Evolutionary conservation across 1,140 invertebrate genomes (phyloP).

Genomic region (Zaprionus ornatus): DNA sequence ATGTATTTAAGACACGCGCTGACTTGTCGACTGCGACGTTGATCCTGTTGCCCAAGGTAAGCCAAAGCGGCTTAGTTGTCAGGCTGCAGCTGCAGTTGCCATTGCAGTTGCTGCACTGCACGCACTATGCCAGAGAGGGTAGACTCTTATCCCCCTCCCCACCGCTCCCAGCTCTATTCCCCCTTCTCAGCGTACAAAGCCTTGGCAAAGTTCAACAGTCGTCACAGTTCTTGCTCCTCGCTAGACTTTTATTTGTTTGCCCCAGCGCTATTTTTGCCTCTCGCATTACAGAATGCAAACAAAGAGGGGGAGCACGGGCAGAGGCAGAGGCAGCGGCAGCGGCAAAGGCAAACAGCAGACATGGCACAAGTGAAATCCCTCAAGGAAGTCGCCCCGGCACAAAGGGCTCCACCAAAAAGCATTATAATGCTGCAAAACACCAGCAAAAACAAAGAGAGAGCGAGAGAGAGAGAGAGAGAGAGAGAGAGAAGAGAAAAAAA

Average conservation of each 20-base stretch:
- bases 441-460: background rate
- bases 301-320: conserved; percentile 24
- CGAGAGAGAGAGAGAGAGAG: too few relatives aligned
- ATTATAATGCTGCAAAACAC: conserved; percentile 35
- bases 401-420: conserved; percentile 43
- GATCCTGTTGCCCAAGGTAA: conserved; percentile 68
- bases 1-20: conserved; percentile 54
- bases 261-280: conserved; percentile 53
- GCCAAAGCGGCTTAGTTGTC: conserved; percentile 69
- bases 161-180: too few relatives aligned
- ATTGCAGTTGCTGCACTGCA: conserved; percentile 22
- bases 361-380: conserved; percentile 56
- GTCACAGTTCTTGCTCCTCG: conserved; percentile 40
- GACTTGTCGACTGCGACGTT: conserved; percentile 50
- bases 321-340: background rate
- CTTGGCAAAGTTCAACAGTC: conserved; percentile 71
- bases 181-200: background rate
- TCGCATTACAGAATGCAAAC: conserved; percentile 63
- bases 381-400: conserved; percentile 52
- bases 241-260: conserved; percentile 57
- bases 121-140: background rate
- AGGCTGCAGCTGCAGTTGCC: conserved; percentile 23
- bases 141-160: background rate
- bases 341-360: conserved; percentile 37
- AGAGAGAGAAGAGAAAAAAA: background rate